Evolutionary conservation across 2,797 vertebrate species (phyloP).

Genomic region (Rhinophrynus dorsalis): DNA sequence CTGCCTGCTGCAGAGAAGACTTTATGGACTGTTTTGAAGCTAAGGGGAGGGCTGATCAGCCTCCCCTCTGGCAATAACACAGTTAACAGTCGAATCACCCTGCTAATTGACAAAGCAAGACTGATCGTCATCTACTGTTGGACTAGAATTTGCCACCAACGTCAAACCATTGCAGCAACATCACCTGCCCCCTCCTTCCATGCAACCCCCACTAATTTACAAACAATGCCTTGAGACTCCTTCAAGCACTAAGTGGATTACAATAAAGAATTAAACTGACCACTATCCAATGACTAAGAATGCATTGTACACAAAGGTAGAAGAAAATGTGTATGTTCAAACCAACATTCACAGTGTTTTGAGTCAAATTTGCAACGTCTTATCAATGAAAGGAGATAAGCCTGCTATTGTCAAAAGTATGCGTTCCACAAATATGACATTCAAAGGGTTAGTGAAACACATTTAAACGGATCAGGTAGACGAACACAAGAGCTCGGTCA

Average conservation of each 20-base stretch:
- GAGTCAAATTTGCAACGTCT: too few species aligned
- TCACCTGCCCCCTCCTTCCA: neutral
- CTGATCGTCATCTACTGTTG: neutral
- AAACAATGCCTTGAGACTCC: slow-evolving; percentile 20
- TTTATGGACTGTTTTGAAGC: neutral
- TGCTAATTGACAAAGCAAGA: slow-evolving; percentile 12
- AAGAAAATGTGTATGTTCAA: too few species aligned
- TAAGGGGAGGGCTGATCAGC: too few species aligned
- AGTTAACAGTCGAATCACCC: neutral
- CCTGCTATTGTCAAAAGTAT: too few species aligned
- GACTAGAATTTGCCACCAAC: neutral
- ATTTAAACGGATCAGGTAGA: too few species aligned
- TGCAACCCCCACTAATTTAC: neutral
- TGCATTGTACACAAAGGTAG: too few species aligned
- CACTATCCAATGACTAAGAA: neutral
- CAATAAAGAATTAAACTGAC: neutral
- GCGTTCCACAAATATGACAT: too few species aligned
- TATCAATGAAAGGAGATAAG: too few species aligned
- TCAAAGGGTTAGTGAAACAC: too few species aligned
- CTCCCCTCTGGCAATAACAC: neutral
- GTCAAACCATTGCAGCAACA: slow-evolving; percentile 15
- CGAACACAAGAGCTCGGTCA: too few species aligned
- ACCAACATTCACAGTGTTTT: too few species aligned
- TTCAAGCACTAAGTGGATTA: neutral
- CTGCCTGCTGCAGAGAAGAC: neutral